Percentiles rank a stretch among this genome's conserved stretches.
These are phyloP conservation scores for Entomyzon cyanotis DNA, from an alignment of 2,113 vertebrate genomes.

Conservation along the genomic window DNA sequence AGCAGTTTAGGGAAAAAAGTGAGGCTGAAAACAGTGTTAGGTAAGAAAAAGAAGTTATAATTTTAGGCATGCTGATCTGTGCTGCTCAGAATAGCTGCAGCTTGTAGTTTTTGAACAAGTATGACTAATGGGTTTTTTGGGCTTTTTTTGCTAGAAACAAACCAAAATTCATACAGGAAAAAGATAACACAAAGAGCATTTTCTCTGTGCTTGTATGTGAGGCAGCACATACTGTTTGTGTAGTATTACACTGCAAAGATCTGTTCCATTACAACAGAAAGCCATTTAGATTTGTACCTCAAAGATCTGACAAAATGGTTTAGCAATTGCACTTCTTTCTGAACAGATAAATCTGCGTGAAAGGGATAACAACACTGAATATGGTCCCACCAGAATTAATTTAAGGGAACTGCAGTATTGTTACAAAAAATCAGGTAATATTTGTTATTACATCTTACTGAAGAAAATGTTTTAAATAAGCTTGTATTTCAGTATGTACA, in stretches of 20 bases:
- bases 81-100: neutral
- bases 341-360: conserved; percentile 81
- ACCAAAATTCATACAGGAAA: neutral
- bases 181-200: neutral
- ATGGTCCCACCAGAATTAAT: conserved; percentile 80
- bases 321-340: neutral
- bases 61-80: neutral
- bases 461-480: neutral
- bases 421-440: conserved; percentile 68
- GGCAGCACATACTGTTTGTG: neutral
- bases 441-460: neutral
- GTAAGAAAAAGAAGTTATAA: neutral
- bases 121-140: neutral
- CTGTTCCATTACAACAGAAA: neutral
- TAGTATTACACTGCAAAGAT: neutral
- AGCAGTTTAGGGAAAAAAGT: neutral
- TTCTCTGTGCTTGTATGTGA: neutral
- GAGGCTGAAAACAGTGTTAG: neutral
- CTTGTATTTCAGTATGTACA: neutral
- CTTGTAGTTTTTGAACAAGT: neutral
- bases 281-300: neutral
- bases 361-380: conserved; percentile 71
- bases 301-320: neutral
- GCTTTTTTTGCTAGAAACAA: neutral
- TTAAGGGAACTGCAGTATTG: conserved; percentile 68